phyloP scores from a whole-genome alignment of 1,140 invertebrate species.

The Lineus longissimus region DNA sequence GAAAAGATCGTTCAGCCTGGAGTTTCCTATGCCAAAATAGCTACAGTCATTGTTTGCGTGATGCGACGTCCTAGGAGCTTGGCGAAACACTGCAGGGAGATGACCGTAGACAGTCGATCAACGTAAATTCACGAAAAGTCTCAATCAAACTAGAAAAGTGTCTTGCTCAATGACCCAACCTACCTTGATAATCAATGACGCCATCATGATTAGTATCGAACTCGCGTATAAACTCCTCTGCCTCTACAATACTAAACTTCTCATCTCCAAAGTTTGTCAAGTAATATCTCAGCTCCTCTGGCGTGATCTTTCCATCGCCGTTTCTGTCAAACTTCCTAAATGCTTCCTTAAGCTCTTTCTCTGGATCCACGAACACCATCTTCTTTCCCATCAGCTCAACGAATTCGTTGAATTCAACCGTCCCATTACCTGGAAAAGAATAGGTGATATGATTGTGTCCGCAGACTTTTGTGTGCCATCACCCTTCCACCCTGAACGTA shows the following conservation, averaged over 20 bases:
- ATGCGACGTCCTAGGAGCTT: too few species aligned
- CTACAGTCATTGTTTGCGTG: too few species aligned
- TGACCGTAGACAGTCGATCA: too few species aligned
- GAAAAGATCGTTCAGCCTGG: too few species aligned
- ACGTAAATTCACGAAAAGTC: too few species aligned
- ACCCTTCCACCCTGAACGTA: too few species aligned
- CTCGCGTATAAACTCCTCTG: slow-evolving; percentile 87
- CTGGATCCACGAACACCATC: slow-evolving; percentile 98
- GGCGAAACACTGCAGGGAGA: too few species aligned
- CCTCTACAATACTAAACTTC: slow-evolving; percentile 80
- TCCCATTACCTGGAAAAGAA: slow-evolving; percentile 81
- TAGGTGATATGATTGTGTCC: too few species aligned
- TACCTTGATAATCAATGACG: slow-evolving; percentile 38
- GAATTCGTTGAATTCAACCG: slow-evolving; percentile 95
- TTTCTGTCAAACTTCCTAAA: slow-evolving; percentile 98
- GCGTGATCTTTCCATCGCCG: slow-evolving; percentile 73
- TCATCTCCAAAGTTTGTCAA: slow-evolving; percentile 85
- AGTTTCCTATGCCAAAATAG: too few species aligned
- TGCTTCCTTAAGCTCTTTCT: slow-evolving; percentile 97
- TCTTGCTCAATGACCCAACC: too few species aligned
- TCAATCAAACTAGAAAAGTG: too few species aligned
- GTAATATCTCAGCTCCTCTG: slow-evolving; percentile 56
- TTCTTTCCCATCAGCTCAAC: slow-evolving; percentile 93
- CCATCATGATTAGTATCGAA: slow-evolving; percentile 80
- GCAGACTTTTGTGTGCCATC: too few species aligned